Percentiles rank a stretch among this genome's conserved stretches.
phyloP scores from a whole-genome alignment of 2,113 vertebrate genomes.

The Peromyscus maniculatus region DNA sequence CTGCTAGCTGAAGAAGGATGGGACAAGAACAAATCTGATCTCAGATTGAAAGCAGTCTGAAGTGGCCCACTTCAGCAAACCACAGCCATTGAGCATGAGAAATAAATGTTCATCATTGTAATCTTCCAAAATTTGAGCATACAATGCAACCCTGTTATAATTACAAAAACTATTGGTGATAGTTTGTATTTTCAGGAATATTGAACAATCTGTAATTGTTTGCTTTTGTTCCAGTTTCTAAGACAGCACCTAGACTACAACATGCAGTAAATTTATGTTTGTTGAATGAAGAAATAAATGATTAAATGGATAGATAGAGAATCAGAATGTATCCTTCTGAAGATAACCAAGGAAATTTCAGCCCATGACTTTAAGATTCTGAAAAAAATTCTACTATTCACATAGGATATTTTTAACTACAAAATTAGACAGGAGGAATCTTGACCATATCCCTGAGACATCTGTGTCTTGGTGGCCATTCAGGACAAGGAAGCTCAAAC shows the following conservation, averaged over 20 bases:
- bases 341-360: background rate
- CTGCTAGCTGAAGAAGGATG: background rate
- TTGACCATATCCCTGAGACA: background rate
- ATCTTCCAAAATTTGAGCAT: background rate
- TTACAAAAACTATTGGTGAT: background rate
- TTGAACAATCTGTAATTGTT: background rate
- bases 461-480: too few relatives aligned
- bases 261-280: background rate
- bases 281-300: background rate
- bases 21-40: background rate
- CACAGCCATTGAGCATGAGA: background rate
- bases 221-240: background rate
- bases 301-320: background rate
- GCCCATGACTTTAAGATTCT: background rate
- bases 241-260: background rate
- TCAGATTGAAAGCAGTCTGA: background rate
- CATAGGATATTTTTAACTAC: background rate
- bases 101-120: background rate
- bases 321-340: background rate
- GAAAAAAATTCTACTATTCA: background rate
- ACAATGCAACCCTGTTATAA: background rate
- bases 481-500: background rate
- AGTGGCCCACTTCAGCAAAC: background rate
- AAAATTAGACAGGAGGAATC: too few relatives aligned
- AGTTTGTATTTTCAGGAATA: background rate